Conservation (phyloP, 92 coral and sea anemone genomes). For the Palythoa grandis region DNA sequence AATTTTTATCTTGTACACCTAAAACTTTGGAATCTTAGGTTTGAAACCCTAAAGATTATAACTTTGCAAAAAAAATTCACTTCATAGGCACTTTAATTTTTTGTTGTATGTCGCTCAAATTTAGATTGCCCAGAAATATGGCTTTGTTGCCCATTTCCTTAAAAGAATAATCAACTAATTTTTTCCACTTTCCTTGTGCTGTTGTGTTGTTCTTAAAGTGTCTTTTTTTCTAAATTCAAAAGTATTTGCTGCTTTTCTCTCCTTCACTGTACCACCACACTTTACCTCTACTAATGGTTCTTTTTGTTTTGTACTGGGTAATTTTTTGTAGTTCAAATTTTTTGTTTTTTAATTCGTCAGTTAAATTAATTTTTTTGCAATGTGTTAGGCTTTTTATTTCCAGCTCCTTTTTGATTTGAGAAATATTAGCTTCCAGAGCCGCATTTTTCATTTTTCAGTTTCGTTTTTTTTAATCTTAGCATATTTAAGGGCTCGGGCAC, state of each 20-base stretch:
- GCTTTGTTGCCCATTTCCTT: too few species aligned
- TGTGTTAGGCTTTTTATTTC: neutral
- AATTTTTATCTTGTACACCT: too few species aligned
- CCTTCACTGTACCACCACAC: neutral
- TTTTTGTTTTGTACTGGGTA: neutral
- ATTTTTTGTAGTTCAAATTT: neutral
- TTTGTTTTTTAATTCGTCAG: neutral
- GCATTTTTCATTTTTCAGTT: neutral
- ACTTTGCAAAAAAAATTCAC: too few species aligned
- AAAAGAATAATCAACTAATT: too few species aligned
- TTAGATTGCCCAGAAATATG: too few species aligned
- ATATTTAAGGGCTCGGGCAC: neutral
- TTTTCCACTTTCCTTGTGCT: neutral
- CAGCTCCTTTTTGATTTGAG: too few species aligned
- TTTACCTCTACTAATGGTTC: neutral
- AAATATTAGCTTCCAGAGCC: neutral
- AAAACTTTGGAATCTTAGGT: too few species aligned
- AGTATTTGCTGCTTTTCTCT: constrained; percentile 4
- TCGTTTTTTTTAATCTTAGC: neutral
- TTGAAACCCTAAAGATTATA: too few species aligned
- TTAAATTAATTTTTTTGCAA: neutral
- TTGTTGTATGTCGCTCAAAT: too few species aligned
- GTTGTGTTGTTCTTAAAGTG: too few species aligned
- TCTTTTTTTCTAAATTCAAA: neutral
- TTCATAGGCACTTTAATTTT: too few species aligned